phyloP scores from a whole-genome alignment of 2,888 invertebrate genomes.

The Cataglyphis livida region DNA sequence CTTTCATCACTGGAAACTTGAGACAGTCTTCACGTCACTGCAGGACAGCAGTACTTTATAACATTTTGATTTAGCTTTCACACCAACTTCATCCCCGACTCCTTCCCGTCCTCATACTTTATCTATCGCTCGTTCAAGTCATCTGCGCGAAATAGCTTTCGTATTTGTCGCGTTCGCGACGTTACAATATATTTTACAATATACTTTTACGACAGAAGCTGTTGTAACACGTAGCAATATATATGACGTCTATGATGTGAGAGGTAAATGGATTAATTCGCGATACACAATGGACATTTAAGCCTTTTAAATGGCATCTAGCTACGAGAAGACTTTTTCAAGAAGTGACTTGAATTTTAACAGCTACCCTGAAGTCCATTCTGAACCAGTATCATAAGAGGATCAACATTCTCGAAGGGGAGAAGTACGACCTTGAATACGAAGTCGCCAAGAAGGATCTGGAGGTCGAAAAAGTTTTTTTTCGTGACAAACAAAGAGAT shows the following conservation, averaged over 20 bases:
- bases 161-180: not conserved
- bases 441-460: conserved; percentile 98
- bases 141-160: conserved; percentile 5
- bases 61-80: conserved; percentile 57
- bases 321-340: conserved; percentile 56
- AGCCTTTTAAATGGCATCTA: not conserved
- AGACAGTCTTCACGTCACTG: conserved; percentile 19
- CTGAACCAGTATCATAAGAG: conserved; percentile 93
- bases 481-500: conserved; percentile 60
- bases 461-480: conserved; percentile 89
- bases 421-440: conserved; percentile 99
- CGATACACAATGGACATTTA: conserved; percentile 12
- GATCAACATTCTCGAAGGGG: conserved; percentile 93
- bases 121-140: not conserved
- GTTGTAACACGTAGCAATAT: not conserved
- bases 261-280: conserved; percentile 8
- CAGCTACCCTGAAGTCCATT: conserved; percentile 90
- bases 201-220: not conserved
- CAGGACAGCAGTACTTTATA: conserved; percentile 24
- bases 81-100: conserved; percentile 13
- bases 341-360: conserved; percentile 78
- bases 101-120: conserved; percentile 18
- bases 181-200: not conserved
- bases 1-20: conserved; percentile 37
- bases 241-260: not conserved